Evolutionary conservation across 2,888 invertebrate genomes (phyloP).

Genomic region (Orchestes rusci): DNA sequence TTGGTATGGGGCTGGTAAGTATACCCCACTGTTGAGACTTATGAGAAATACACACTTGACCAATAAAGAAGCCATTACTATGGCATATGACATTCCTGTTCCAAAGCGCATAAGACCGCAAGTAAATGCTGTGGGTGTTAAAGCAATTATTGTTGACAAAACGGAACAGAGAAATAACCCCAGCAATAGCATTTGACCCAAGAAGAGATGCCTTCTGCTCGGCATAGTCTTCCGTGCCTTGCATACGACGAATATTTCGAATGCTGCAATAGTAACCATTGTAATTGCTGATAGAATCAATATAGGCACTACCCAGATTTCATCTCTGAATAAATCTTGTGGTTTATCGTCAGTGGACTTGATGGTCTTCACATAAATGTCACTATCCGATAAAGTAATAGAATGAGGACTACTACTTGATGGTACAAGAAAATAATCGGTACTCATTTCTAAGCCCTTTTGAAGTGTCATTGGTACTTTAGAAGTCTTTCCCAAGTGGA

Average conservation of each 20-base stretch:
- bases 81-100: conserved; percentile 73
- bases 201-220: conserved; percentile 75
- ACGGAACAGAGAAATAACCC: conserved; percentile 78
- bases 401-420: conserved; percentile 44
- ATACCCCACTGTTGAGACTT: conserved; percentile 84
- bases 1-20: conserved; percentile 88
- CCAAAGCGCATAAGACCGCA: conserved; percentile 79
- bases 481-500: conserved; percentile 9
- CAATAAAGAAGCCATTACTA: conserved; percentile 84
- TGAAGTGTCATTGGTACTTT: conserved; percentile 28
- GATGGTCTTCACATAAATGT: conserved; percentile 40
- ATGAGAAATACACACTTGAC: conserved; percentile 92
- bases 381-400: conserved; percentile 17
- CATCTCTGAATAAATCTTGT: conserved; percentile 50
- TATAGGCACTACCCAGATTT: conserved; percentile 87
- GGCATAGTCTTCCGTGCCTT: conserved; percentile 77
- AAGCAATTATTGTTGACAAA: conserved; percentile 69
- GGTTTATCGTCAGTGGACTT: conserved; percentile 31
- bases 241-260: conserved; percentile 85
- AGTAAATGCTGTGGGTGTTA: conserved; percentile 69
- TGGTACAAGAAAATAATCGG: conserved; percentile 76
- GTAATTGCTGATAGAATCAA: conserved; percentile 76
- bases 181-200: conserved; percentile 79
- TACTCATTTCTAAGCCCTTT: conserved; percentile 69
- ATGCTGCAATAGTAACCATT: conserved; percentile 77